Base-by-base conservation (phyloP, 2,797 vertebrate genomes). In the Melanotaenia boesemani region DNA sequence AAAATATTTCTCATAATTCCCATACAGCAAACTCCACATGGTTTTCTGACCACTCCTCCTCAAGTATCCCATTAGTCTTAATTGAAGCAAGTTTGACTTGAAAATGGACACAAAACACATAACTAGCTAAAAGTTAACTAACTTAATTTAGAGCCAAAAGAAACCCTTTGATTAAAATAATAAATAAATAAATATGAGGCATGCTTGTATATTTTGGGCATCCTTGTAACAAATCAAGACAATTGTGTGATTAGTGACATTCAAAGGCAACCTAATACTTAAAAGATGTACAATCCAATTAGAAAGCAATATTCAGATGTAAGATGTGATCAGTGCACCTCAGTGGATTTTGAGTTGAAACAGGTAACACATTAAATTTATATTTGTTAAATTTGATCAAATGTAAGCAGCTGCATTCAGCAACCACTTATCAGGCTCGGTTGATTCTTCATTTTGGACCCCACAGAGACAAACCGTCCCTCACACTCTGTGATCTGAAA, bases 401-500 rank as follows among this genome's bases (percentile, higher is more conserved):
- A 74, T 74, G 44, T 50, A 32, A 77, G 37, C 63, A 50, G 60
- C 37, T 74, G 32, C 70, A 73, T 66, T 58, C 41, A 48, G 60
- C 15, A 20, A 1, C 32, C 50, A 63, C n/a, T 58, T 41, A 39
- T 18, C 61, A 12, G 11, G n/a, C 57, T 61, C 50, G 28, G 64
- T 82, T 77, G 63, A 44, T 67, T 48, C 16, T 63, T 32, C 46
- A 34, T 71, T 39, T 50, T 63, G 50, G 71, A 63, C 63, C 67
- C 73, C 56, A 7, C 46, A 28, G 77, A 81, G 72, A 73, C 81
- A 59, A 82, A 70, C 67, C 6, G 63, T 61, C 67, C 67, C 70
- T 74, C 70, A 54, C 80, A 83, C 81, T 70, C 73, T 69, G 74
- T 36, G 68, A 87, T 88, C 75, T 63, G 46, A 79, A 68, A 79